Evolutionary conservation across 2,797 vertebrate genomes (phyloP).

Genomic region (Enteromius radiatus): DNA sequence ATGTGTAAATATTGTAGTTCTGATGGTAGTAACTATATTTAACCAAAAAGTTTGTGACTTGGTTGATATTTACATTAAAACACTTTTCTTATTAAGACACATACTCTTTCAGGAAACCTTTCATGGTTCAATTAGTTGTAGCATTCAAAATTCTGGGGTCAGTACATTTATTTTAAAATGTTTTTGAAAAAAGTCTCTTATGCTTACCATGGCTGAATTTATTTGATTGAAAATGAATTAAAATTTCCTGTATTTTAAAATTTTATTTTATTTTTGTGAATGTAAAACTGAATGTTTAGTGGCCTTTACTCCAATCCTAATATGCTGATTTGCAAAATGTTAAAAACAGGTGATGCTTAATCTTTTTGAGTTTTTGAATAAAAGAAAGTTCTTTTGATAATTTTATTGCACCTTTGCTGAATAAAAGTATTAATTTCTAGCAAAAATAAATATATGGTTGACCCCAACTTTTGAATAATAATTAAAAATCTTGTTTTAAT

Average conservation of each 20-base stretch:
- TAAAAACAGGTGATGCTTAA: not conserved
- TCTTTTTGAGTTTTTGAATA: not conserved
- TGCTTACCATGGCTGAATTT: not conserved
- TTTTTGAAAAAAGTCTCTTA: not conserved
- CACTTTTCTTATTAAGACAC: not conserved
- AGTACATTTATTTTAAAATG: not conserved
- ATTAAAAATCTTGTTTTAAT: not conserved
- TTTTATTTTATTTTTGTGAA: not conserved
- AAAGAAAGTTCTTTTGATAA: not conserved
- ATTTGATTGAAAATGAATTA: not conserved
- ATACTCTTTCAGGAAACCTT: not conserved
- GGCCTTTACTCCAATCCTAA: not conserved
- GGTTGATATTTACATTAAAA: not conserved
- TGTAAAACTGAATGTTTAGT: not conserved
- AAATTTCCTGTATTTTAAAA: not conserved
- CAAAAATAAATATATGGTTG: not conserved
- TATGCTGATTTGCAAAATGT: not conserved
- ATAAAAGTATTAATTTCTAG: not conserved
- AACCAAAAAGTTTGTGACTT: not conserved
- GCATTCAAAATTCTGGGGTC: not conserved
- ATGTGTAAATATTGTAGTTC: constrained; percentile 1
- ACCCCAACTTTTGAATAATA: not conserved
- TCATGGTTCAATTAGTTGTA: not conserved
- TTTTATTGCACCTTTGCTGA: not conserved
- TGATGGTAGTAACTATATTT: not conserved